These are phyloP conservation scores for Cinara cedri DNA, from an alignment of 2,888 invertebrate genomes.

Conservation along the genomic window DNA sequence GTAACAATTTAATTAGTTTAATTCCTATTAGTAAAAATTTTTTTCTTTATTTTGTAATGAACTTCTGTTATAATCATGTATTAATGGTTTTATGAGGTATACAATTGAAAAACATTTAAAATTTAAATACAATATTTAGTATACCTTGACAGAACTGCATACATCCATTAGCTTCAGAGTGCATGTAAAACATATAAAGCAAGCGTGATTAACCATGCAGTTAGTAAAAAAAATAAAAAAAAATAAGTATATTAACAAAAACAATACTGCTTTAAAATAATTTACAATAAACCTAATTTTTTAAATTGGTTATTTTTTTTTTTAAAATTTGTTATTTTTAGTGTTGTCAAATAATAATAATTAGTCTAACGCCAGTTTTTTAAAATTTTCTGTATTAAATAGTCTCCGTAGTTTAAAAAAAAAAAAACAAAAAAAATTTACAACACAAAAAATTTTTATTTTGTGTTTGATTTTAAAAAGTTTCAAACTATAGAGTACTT, in stretches of 20 bases:
- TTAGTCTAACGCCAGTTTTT: neutral
- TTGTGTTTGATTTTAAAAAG: no score
- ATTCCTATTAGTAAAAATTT: no score
- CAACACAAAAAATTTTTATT: neutral
- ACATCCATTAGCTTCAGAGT: constrained; percentile 85
- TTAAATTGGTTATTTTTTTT: neutral
- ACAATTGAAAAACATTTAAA: neutral
- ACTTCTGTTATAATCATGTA: neutral
- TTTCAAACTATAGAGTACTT: no score
- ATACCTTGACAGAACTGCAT: constrained; percentile 92
- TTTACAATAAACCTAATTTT: constrained; percentile 12
- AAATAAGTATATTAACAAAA: neutral
- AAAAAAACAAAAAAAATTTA: constrained; percentile 10
- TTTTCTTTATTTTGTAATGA: no score
- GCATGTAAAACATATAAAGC: constrained; percentile 68
- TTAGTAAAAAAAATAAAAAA: constrained; percentile 35
- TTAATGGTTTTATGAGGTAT: neutral
- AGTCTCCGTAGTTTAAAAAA: neutral
- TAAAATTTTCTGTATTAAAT: neutral
- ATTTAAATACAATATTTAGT: constrained; percentile 61
- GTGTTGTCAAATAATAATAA: neutral
- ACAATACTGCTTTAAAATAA: neutral
- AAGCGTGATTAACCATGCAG: constrained; percentile 61
- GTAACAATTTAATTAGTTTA: no score
- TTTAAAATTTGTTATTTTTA: neutral